Conservation (phyloP, 2,797 vertebrate genomes). For the Siniperca undulata region DNA sequence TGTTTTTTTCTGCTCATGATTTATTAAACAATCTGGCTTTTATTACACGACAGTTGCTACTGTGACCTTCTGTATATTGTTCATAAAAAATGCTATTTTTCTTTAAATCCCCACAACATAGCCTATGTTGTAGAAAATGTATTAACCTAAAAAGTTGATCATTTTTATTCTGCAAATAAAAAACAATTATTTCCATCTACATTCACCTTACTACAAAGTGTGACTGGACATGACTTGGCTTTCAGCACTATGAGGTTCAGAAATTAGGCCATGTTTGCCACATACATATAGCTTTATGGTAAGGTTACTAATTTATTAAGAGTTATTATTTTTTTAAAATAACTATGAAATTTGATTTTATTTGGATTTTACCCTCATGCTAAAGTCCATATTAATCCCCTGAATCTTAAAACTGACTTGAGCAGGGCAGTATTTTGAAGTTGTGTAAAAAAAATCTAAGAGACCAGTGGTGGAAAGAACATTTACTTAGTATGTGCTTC, state of each 20-base stretch:
- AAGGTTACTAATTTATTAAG: background rate
- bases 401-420: background rate
- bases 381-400: background rate
- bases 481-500: background rate
- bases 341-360: background rate
- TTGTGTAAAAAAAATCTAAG: background rate
- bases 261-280: background rate
- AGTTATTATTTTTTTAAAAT: background rate
- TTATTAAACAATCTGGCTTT: constrained; percentile 10
- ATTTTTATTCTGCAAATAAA: constrained; percentile 35
- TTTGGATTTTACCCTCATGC: background rate
- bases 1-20: background rate
- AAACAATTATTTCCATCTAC: background rate
- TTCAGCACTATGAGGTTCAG: background rate
- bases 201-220: background rate
- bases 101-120: constrained; percentile 1
- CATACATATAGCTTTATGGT: background rate
- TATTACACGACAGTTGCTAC: constrained; percentile 1
- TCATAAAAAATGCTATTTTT: constrained; percentile 29
- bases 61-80: constrained; percentile 16
- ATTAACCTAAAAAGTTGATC: background rate
- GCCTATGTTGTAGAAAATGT: background rate
- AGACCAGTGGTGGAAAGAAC: background rate
- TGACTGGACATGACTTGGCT: constrained; percentile 5
- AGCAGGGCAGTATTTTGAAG: background rate